Conservation (phyloP, 2,113 vertebrate species). For the Ranitomeya imitator region DNA sequence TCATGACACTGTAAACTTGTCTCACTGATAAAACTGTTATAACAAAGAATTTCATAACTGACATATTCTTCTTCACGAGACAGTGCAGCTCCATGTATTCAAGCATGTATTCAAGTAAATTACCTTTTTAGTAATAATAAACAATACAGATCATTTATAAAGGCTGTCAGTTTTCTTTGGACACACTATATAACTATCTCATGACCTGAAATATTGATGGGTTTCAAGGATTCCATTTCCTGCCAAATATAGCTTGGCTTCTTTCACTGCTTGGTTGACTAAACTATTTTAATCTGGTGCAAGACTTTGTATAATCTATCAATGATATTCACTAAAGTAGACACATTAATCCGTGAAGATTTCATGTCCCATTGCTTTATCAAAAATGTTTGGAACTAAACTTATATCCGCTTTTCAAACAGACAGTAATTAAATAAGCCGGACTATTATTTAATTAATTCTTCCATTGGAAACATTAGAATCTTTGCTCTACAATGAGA, state of each 20-base stretch:
- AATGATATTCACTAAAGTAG: not conserved
- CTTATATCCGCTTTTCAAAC: not conserved
- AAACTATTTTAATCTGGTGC: conserved; percentile 33
- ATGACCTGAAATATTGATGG: conserved; percentile 21
- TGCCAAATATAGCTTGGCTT: conserved; percentile 19
- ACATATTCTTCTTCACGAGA: not conserved
- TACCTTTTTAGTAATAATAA: conserved; percentile 24
- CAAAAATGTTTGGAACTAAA: not conserved
- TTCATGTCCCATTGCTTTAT: not conserved
- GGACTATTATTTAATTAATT: not conserved
- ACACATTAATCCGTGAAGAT: not conserved
- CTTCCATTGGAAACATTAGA: not conserved
- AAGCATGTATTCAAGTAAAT: not conserved
- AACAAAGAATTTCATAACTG: not conserved
- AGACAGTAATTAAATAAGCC: not conserved
- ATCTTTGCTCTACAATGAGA: not conserved
- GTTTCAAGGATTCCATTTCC: conserved; percentile 25
- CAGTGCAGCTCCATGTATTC: not conserved
- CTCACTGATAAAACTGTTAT: not conserved
- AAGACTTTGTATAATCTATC: not conserved
- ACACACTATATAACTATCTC: conserved; percentile 19
- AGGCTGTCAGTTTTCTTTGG: conserved; percentile 20
- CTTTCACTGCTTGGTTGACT: not conserved
- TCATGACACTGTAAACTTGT: not conserved
- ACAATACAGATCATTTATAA: conserved; percentile 24